Evolutionary conservation across 2,888 invertebrate species (phyloP).

Genomic region (Chironomus riparius): DNA sequence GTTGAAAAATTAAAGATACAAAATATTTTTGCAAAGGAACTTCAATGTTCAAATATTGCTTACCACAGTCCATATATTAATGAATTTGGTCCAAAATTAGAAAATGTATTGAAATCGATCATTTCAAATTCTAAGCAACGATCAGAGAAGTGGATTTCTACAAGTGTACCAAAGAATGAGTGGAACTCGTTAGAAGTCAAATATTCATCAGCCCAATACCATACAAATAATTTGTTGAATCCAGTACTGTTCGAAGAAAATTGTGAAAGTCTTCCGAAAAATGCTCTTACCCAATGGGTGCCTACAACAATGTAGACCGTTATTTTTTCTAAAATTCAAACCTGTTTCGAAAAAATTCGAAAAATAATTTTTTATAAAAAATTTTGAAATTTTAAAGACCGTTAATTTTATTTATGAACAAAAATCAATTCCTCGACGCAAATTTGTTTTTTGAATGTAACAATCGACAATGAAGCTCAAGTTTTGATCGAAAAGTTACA

Average conservation of each 20-base stretch:
- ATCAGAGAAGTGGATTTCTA: slow-evolving; percentile 66
- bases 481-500: too few species aligned
- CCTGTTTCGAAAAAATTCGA: too few species aligned
- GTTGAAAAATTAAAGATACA: slow-evolving; percentile 56
- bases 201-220: slow-evolving; percentile 72
- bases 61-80: slow-evolving; percentile 74
- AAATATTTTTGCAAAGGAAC: slow-evolving; percentile 66
- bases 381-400: too few species aligned
- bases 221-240: slow-evolving; percentile 71
- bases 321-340: too few species aligned
- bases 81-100: slow-evolving; percentile 55
- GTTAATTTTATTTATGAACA: too few species aligned
- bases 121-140: slow-evolving; percentile 54
- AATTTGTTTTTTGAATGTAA: too few species aligned
- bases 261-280: slow-evolving; percentile 50
- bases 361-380: too few species aligned
- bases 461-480: too few species aligned
- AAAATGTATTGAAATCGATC: slow-evolving; percentile 52
- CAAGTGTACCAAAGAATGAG: slow-evolving; percentile 56
- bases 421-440: too few species aligned
- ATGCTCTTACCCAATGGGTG: too few species aligned
- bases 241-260: slow-evolving; percentile 53
- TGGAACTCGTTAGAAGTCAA: slow-evolving; percentile 57
- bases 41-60: slow-evolving; percentile 71
- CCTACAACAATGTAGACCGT: too few species aligned